Evolutionary conservation across 2,797 vertebrate species (phyloP).

Genomic region (Sylvilagus floridanus): DNA sequence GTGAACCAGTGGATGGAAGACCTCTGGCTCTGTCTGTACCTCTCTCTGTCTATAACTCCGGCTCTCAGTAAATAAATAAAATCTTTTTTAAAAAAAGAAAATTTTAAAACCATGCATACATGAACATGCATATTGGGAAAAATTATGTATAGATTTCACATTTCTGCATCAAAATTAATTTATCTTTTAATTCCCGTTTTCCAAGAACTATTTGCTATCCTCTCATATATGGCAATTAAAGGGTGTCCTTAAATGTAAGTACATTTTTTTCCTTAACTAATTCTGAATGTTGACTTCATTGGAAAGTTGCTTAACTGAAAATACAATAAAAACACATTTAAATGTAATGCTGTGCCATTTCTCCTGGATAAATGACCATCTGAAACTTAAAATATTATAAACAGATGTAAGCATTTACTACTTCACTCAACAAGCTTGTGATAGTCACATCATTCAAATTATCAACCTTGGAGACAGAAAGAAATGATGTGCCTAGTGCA

Average conservation of each 20-base stretch:
- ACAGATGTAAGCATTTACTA: slow-evolving; percentile 53
- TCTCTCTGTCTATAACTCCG: no score
- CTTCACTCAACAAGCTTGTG: slow-evolving; percentile 57
- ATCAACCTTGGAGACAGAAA: not conserved
- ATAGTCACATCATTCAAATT: not conserved
- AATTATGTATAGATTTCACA: no score
- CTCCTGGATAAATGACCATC: slow-evolving; percentile 63
- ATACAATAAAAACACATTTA: slow-evolving; percentile 45
- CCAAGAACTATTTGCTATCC: no score
- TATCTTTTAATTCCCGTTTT: no score
- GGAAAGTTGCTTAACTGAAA: slow-evolving; percentile 50
- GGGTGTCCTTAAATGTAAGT: not conserved
- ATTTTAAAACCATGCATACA: no score
- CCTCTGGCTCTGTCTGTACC: no score
- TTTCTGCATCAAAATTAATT: no score
- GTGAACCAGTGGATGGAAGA: no score
- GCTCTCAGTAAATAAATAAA: no score
- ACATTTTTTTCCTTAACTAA: not conserved
- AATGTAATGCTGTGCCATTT: slow-evolving; percentile 28
- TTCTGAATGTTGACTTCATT: slow-evolving; percentile 38
- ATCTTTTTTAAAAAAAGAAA: no score
- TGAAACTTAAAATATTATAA: slow-evolving; percentile 40
- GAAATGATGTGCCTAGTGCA: not conserved
- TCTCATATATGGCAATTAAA: not conserved
- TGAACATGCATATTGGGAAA: no score